Conservation (phyloP, 2,113 vertebrate species). For the Poeciliopsis occidentalis region DNA sequence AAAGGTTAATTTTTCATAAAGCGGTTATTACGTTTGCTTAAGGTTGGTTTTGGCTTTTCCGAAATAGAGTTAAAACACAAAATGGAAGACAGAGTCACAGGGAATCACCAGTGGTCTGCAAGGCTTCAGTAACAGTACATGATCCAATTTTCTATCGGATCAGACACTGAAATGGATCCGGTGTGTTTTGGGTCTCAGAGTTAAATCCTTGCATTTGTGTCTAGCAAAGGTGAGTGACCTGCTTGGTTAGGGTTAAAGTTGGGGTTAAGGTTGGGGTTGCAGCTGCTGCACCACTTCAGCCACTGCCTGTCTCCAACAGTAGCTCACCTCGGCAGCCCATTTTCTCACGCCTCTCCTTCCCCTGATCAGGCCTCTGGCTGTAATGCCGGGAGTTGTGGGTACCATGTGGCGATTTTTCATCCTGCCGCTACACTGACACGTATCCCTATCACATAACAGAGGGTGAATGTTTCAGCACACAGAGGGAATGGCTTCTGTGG, state of each 20-base stretch:
- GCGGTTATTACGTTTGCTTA: too few relatives aligned
- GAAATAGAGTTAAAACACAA: too few relatives aligned
- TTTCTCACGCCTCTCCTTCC: conserved; percentile 50
- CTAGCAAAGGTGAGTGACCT: conserved; percentile 7
- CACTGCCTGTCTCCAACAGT: background rate
- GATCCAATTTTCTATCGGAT: too few relatives aligned
- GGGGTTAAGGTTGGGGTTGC: conserved; percentile 1
- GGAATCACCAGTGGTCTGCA: too few relatives aligned
- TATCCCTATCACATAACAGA: conserved; percentile 36
- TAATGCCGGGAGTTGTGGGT: conserved; percentile 37
- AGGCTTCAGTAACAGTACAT: too few relatives aligned
- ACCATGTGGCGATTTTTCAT: conserved; percentile 47
- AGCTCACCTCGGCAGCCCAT: background rate
- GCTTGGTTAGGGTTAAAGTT: background rate
- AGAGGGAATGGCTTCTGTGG: conserved; percentile 16
- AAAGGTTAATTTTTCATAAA: too few relatives aligned
- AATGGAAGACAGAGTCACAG: too few relatives aligned
- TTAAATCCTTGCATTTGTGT: conserved; percentile 37
- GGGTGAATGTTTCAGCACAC: conserved; percentile 40
- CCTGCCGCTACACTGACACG: conserved; percentile 46
- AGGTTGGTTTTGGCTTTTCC: too few relatives aligned
- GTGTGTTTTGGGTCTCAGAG: background rate
- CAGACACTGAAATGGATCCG: too few relatives aligned
- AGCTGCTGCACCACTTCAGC: conserved; percentile 34
- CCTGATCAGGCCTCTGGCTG: conserved; percentile 47